phyloP scores from a whole-genome alignment of 2,797 vertebrate species.

The Dendrocincla fuliginosa region DNA sequence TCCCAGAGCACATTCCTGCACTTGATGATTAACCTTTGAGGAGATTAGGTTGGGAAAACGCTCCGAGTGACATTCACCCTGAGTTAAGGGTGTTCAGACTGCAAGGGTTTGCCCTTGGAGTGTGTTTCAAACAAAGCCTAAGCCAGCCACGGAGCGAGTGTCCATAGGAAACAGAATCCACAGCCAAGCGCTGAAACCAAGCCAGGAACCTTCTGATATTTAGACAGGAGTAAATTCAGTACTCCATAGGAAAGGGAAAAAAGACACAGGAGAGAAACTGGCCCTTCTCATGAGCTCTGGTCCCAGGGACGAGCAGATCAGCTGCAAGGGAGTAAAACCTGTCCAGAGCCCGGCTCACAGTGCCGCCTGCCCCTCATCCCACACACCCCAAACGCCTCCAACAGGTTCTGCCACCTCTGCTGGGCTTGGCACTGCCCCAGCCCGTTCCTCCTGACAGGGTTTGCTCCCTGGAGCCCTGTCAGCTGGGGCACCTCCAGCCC shows the following conservation, averaged over 20 bases:
- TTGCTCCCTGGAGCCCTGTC: constrained; percentile 38
- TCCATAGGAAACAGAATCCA: constrained; percentile 17
- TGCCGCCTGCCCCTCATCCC: neutral
- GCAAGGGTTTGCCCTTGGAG: constrained; percentile 39
- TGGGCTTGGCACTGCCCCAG: neutral
- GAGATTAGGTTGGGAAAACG: constrained; percentile 47
- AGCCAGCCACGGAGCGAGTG: neutral
- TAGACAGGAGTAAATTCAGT: constrained; percentile 14
- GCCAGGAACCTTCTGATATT: neutral
- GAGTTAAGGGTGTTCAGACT: neutral
- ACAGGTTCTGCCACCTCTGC: constrained; percentile 27
- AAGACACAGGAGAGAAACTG: neutral
- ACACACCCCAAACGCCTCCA: neutral
- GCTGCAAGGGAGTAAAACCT: neutral
- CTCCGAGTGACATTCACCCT: constrained; percentile 45
- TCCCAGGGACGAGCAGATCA: neutral
- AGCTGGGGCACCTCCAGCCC: constrained; percentile 40
- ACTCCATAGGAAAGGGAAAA: neutral
- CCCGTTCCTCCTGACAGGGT: constrained; percentile 25
- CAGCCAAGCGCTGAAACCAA: neutral
- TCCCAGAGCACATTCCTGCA: constrained; percentile 69
- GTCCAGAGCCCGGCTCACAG: rapidly evolving
- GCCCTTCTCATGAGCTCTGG: neutral
- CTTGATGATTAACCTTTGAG: constrained; percentile 67
- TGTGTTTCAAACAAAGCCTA: constrained; percentile 19